Percentiles rank a stretch among this genome's conserved stretches.
phyloP scores from a whole-genome alignment of 2,888 invertebrate species.

The Rugalucina vietnamica region DNA sequence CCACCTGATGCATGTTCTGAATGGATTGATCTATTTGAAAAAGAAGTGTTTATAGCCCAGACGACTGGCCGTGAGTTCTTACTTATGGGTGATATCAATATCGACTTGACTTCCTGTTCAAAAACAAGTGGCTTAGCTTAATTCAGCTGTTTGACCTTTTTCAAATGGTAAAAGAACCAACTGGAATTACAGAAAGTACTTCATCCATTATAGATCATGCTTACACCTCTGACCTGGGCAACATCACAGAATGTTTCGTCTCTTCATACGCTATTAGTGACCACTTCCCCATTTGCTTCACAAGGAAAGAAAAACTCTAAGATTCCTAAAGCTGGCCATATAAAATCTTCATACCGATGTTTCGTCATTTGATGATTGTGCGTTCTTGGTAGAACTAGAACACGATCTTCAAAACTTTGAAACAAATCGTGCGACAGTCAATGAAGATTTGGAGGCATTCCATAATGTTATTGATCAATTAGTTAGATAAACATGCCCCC shows the following conservation, averaged over 20 bases:
- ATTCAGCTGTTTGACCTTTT: constrained; percentile 5
- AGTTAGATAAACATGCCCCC: background rate
- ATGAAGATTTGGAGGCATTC: background rate
- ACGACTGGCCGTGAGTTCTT: background rate
- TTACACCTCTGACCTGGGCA: background rate
- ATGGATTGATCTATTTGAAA: constrained; percentile 12
- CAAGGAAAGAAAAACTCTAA: background rate
- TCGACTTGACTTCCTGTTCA: background rate
- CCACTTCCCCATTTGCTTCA: background rate
- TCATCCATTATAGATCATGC: background rate
- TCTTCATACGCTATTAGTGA: background rate
- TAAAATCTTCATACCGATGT: background rate
- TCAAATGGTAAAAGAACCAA: constrained; percentile 3
- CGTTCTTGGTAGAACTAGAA: background rate
- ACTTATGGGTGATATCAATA: constrained; percentile 19
- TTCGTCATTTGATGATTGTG: background rate
- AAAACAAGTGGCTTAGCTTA: background rate
- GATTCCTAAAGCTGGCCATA: background rate
- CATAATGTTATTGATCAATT: background rate
- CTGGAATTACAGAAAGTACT: background rate
- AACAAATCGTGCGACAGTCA: background rate
- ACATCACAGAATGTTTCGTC: background rate
- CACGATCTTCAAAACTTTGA: background rate
- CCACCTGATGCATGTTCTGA: background rate
- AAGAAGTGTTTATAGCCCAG: background rate